Evolutionary conservation across 2,888 invertebrate species (phyloP).

Genomic region (Dasysyrphus tricinctus): DNA sequence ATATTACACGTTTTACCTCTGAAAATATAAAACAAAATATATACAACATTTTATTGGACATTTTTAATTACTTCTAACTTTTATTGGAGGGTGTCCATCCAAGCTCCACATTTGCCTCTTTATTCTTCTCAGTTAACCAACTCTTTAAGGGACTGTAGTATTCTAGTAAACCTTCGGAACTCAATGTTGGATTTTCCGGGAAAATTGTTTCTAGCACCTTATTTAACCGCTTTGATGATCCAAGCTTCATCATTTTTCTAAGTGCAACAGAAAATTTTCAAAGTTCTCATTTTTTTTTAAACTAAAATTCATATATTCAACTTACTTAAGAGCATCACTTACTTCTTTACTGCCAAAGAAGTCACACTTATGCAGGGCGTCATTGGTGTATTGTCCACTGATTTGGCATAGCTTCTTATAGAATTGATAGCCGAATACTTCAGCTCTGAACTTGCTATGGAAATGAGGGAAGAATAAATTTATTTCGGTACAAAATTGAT

Average conservation of each 20-base stretch:
- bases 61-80: background rate
- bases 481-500: background rate
- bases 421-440: slow-evolving; percentile 5
- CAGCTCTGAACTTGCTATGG: background rate
- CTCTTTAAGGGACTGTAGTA: slow-evolving; percentile 89
- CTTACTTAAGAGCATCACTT: slow-evolving; percentile 14
- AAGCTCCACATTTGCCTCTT: background rate
- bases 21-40: background rate
- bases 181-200: slow-evolving; percentile 89
- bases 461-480: background rate
- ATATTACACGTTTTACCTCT: background rate
- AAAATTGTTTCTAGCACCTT: slow-evolving; percentile 85
- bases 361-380: background rate
- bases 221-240: slow-evolving; percentile 89
- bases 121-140: slow-evolving; percentile 5
- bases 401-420: slow-evolving; percentile 17
- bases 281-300: too few species aligned
- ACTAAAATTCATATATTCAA: background rate
- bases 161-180: slow-evolving; percentile 89
- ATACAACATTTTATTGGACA: background rate
- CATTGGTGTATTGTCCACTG: background rate
- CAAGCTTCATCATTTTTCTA: slow-evolving; percentile 78
- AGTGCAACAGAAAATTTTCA: background rate
- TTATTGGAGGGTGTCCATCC: slow-evolving; percentile 13
- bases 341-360: background rate